Percentiles rank a stretch among this genome's conserved stretches.
Conservation (phyloP, 2,888 invertebrate species). For the Drosophila testacea region DNA sequence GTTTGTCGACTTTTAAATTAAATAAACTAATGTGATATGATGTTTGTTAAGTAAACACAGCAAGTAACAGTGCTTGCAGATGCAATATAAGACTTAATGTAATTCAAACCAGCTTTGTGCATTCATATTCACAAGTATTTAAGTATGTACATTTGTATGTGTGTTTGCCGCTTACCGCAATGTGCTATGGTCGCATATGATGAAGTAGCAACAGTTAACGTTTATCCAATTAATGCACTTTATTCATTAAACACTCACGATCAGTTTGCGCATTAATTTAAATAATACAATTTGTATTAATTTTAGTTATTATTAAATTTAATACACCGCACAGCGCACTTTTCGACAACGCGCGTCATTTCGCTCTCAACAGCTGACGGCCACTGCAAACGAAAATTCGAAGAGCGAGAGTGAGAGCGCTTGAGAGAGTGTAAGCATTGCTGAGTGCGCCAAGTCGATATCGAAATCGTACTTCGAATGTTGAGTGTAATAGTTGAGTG, state of each 20-base stretch:
- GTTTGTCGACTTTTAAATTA: neutral
- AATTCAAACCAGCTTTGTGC: neutral
- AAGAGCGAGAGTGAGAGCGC: slow-evolving; percentile 26
- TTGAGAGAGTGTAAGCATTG: neutral
- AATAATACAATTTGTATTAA: slow-evolving; percentile 1
- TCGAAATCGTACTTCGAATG: slow-evolving; percentile 1
- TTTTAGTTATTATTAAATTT: slow-evolving; percentile 8
- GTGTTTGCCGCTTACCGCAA: slow-evolving; percentile 24
- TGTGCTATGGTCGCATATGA: neutral
- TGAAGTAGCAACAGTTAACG: fast-evolving
- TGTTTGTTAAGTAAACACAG: neutral
- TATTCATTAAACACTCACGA: neutral
- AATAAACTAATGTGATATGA: neutral
- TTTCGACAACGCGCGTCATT: slow-evolving; percentile 48
- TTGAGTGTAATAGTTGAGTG: slow-evolving; percentile 1
- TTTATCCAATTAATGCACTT: neutral
- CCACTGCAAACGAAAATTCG: slow-evolving; percentile 46
- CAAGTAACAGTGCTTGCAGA: neutral
- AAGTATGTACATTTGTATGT: neutral
- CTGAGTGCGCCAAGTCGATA: slow-evolving; percentile 16
- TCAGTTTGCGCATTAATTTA: neutral
- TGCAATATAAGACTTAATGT: neutral
- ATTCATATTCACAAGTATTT: too few species aligned
- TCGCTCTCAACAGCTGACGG: slow-evolving; percentile 40
- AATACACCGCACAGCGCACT: slow-evolving; percentile 49